Evolutionary conservation across 1,140 invertebrate species (phyloP).

Genomic region (Acromyrmex echinatior): DNA sequence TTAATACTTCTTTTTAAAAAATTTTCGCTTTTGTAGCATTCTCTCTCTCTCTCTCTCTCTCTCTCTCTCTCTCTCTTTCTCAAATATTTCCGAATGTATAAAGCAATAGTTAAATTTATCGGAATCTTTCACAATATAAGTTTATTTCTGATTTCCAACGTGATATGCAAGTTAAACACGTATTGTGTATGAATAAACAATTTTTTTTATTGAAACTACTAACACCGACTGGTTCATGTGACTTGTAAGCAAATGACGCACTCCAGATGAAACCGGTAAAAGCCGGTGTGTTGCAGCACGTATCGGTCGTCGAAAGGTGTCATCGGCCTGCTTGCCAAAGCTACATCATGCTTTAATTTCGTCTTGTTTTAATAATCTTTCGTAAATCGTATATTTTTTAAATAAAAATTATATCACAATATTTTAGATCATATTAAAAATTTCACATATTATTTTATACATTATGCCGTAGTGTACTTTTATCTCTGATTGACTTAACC

Average conservation of each 20-base stretch:
- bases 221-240: constrained; percentile 32
- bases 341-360: not conserved
- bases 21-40: not conserved
- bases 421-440: not conserved
- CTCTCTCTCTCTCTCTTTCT: not conserved
- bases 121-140: not conserved
- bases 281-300: constrained; percentile 58
- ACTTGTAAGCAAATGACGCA: constrained; percentile 48
- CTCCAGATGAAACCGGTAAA: constrained; percentile 68
- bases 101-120: not conserved
- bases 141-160: too few species aligned
- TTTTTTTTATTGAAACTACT: constrained; percentile 42
- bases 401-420: not conserved
- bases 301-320: constrained; percentile 52
- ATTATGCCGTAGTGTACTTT: not conserved
- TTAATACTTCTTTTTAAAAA: not conserved
- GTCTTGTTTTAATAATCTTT: constrained; percentile 18
- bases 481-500: not conserved
- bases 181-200: not conserved
- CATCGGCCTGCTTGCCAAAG: constrained; percentile 34
- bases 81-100: not conserved
- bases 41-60: too few species aligned
- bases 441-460: not conserved
- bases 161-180: not conserved
- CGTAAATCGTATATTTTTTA: not conserved